Evolutionary conservation across 2,113 vertebrate genomes (phyloP), one percentile per base, ranked within the genome.

Genomic region (Thunnus maccoyii): DNA sequence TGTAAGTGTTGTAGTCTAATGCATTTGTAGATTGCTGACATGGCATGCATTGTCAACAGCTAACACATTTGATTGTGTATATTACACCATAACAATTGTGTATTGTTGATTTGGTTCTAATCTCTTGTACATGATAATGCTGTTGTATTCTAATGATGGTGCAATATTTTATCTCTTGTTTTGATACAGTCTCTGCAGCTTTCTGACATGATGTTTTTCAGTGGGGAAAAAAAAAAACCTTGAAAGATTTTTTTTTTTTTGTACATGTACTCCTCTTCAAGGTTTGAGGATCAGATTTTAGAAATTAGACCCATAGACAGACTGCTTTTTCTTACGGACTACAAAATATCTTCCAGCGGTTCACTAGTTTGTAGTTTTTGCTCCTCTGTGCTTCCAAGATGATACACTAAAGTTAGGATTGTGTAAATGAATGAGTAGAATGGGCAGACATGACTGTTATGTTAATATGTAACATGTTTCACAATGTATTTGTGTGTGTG

Each of bases 111-210:
- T 85, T 83, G 51, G 82, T 89, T 90, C 71, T 86, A 86, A 92
- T 88, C 79, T 83, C 76, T 90, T 93, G 90, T 94, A 92, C 80
- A 90, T 88, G 89, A 93, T 88, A 70, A 92, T 91, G 86, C 88
- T 94, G 91, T 93, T 89, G 92, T 95, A 91, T 88, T 93, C 80
- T 87, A 81, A 93, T 91, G 91, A 93, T 91, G 93, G 94, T 96
- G 95, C 95, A 95, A 95, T 96, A 95, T 94, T 93, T 92, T 81
- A 92, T 92, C 93, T 94, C 83, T 90, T 82, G 85, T 95, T 94
- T 94, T 93, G 85, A 94, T 94, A 91, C 90, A 63, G 86, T 89
- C 87, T 90, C 75, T 85, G 76, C 87, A 90, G 89, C 75, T 94
- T 90, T 94, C 80, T 68, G 66, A 93, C 84, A 73, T 76, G 65